phyloP scores from a whole-genome alignment of 2,888 invertebrate genomes.

The Acrocyrtus sp. region DNA sequence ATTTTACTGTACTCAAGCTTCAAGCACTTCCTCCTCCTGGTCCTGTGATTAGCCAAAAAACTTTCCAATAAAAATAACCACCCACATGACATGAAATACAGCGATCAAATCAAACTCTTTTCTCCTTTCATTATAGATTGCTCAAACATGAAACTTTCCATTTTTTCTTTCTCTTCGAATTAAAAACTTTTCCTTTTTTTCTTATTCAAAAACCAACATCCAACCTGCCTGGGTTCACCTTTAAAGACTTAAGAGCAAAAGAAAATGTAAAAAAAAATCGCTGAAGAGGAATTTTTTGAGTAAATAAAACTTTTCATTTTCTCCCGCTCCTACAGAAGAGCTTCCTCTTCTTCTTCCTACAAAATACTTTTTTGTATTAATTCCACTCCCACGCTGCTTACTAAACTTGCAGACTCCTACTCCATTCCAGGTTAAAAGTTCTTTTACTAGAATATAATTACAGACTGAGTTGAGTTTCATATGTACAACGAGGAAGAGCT shows the following conservation, averaged over 20 bases:
- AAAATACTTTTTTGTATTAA: too few species aligned
- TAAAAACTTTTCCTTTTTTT: constrained; percentile 37
- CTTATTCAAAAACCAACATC: not conserved
- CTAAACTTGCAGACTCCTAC: too few species aligned
- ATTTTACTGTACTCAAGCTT: not conserved
- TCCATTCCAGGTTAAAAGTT: too few species aligned
- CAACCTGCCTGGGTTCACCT: not conserved
- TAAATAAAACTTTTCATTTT: too few species aligned
- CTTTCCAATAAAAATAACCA: not conserved
- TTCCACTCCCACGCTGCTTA: too few species aligned
- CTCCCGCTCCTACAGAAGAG: too few species aligned
- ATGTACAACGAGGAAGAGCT: too few species aligned
- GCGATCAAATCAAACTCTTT: constrained; percentile 22
- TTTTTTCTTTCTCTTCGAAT: constrained; percentile 16
- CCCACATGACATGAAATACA: constrained; percentile 20
- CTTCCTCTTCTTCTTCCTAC: too few species aligned
- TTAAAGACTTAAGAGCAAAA: not conserved
- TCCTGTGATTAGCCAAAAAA: too few species aligned
- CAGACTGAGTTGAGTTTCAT: too few species aligned
- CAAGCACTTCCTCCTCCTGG: not conserved
- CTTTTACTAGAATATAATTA: too few species aligned
- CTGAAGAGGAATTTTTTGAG: not conserved
- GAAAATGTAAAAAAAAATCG: not conserved
- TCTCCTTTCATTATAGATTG: constrained; percentile 13
- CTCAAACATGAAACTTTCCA: too few species aligned